Percentiles rank a stretch among this genome's conserved stretches.
Evolutionary conservation across 2,888 invertebrate genomes (phyloP).

Genomic region (Dynastes maya): DNA sequence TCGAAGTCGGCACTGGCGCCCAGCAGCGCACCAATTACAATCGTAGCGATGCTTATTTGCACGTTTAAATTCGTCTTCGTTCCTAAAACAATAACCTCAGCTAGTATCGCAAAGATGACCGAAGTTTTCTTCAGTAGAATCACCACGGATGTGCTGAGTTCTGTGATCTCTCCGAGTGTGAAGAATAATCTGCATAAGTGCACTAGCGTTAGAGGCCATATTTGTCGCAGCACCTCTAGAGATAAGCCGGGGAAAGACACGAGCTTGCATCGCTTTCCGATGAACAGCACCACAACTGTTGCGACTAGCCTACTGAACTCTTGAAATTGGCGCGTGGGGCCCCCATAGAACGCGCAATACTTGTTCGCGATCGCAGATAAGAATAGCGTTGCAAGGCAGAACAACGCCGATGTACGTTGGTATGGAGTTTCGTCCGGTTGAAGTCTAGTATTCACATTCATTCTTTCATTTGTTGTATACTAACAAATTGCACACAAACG

Average conservation of each 20-base stretch:
- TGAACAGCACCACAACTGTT: slow-evolving; percentile 85
- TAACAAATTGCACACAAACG: not conserved
- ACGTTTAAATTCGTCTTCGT: slow-evolving; percentile 83
- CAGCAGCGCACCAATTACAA: slow-evolving; percentile 94
- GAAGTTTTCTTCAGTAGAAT: slow-evolving; percentile 96
- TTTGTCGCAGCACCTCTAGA: slow-evolving; percentile 80
- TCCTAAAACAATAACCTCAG: slow-evolving; percentile 90
- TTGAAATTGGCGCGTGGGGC: slow-evolving; percentile 92
- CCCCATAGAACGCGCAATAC: slow-evolving; percentile 91
- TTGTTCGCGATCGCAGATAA: slow-evolving; percentile 98
- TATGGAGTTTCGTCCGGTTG: slow-evolving; percentile 20
- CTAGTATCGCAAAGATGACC: slow-evolving; percentile 97
- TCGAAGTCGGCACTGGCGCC: slow-evolving; percentile 96
- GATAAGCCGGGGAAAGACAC: slow-evolving; percentile 87
- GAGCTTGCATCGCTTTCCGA: slow-evolving; percentile 80
- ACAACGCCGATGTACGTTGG: slow-evolving; percentile 81
- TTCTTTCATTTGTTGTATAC: not conserved
- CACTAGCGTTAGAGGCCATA: slow-evolving; percentile 95
- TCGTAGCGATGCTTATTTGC: slow-evolving; percentile 93
- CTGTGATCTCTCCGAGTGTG: not conserved
- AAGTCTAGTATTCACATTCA: slow-evolving; percentile 16
- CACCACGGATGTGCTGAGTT: slow-evolving; percentile 85
- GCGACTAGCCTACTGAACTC: slow-evolving; percentile 93
- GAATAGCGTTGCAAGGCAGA: slow-evolving; percentile 93
- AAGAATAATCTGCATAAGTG: slow-evolving; percentile 90